These are phyloP conservation scores for Rhinophrynus dorsalis DNA, from an alignment of 2,797 vertebrate species.

Conservation along the genomic window DNA sequence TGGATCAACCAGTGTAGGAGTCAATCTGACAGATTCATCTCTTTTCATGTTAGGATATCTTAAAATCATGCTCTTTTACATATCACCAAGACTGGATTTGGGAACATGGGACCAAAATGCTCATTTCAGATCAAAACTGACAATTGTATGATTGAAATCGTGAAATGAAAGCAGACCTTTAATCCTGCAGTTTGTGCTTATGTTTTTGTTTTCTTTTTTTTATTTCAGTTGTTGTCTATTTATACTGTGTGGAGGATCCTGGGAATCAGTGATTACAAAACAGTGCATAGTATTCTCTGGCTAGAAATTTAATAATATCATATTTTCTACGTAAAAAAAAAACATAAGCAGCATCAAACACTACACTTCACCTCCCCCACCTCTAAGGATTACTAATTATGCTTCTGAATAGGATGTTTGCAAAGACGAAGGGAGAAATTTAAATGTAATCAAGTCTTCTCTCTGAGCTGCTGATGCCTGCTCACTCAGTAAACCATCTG, in stretches of 20 bases:
- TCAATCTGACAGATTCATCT: too few species aligned
- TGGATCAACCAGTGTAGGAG: too few species aligned
- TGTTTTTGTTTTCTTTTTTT: too few species aligned
- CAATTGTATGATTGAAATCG: too few species aligned
- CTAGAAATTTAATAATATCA: constrained; percentile 4
- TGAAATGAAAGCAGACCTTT: too few species aligned
- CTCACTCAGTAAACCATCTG: constrained; percentile 32
- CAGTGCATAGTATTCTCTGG: background rate
- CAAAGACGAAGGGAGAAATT: constrained; percentile 38
- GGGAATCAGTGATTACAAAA: background rate
- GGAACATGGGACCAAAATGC: too few species aligned
- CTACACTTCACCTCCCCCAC: constrained; percentile 22
- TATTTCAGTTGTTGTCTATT: too few species aligned
- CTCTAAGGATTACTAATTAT: constrained; percentile 33
- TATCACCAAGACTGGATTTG: too few species aligned
- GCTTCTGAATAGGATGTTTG: constrained; percentile 39
- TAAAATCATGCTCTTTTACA: too few species aligned
- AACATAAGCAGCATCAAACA: constrained; percentile 5
- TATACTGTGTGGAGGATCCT: background rate
- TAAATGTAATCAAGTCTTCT: constrained; percentile 47
- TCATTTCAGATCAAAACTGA: too few species aligned
- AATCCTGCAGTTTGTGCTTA: too few species aligned
- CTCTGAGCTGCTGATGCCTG: constrained; percentile 3
- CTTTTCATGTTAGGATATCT: too few species aligned
- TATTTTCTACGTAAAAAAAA: constrained; percentile 21